Percentiles rank a stretch among this genome's conserved stretches.
These are phyloP conservation scores for Rhopalosiphum nymphaeae DNA, from an alignment of 2,888 invertebrate genomes.

Conservation along the genomic window DNA sequence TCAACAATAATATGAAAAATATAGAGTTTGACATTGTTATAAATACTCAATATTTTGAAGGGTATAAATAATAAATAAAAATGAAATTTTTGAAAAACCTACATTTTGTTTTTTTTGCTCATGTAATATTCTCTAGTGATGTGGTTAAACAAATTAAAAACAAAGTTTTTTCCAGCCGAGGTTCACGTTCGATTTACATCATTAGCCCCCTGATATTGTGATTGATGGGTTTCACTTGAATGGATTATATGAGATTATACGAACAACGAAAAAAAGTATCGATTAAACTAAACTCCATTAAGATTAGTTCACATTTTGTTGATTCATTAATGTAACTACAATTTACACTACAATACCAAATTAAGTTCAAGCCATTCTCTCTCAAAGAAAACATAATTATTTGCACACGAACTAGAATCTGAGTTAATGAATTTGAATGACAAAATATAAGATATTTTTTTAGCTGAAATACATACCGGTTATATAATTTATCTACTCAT, in stretches of 20 bases:
- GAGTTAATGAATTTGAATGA: not conserved
- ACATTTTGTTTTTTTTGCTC: not conserved
- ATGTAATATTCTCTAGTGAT: constrained; percentile 9
- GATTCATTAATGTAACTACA: constrained; percentile 27
- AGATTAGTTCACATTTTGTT: constrained; percentile 39
- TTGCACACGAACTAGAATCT: not conserved
- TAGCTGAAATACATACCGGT: not conserved
- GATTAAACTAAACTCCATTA: constrained; percentile 28
- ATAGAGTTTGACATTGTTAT: not conserved
- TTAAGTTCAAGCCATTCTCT: not conserved
- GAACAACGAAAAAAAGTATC: constrained; percentile 23
- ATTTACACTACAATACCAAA: not conserved
- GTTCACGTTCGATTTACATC: constrained; percentile 53
- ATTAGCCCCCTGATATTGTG: constrained; percentile 29
- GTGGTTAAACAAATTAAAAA: constrained; percentile 57
- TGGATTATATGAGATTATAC: constrained; percentile 16
- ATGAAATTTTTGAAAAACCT: constrained; percentile 4
- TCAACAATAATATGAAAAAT: not conserved
- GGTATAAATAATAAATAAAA: constrained; percentile 32
- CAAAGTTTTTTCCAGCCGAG: constrained; percentile 46
- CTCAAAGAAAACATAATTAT: not conserved
- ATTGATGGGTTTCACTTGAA: constrained; percentile 53
- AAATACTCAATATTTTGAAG: not conserved
- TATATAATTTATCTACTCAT: not conserved
- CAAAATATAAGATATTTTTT: not conserved